Percentiles rank a stretch among this genome's conserved stretches.
These are phyloP conservation scores for rat (Rattus norvegicus) DNA, from an alignment of 2,113 vertebrate genomes.

Conservation along the genomic window GRCr8 NC_086020.1:107977001-107977500, in stretches of 20 bases:
- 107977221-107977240: not conserved
- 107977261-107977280: not conserved
- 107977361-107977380: not conserved
- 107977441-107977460: not conserved
- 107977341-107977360: not conserved
- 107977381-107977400: not conserved
- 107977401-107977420: rapidly evolving
- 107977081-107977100: not conserved
- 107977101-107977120: conserved; percentile 50
- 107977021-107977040: conserved; percentile 61
- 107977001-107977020: conserved; percentile 15
- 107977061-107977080: conserved; percentile 60
- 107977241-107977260: not conserved
- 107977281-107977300: not conserved
- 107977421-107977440: not conserved
- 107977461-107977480: not conserved
- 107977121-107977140: conserved; percentile 26
- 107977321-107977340: not conserved
- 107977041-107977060: conserved; percentile 28
- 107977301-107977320: not conserved
- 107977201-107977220: not conserved
- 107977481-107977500: not conserved
- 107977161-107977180: not conserved
- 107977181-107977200: not conserved
- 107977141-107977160: not conserved